These are phyloP conservation scores for Drosophila flavopinicola DNA, from an alignment of 2,888 invertebrate species.

Conservation along the genomic window DNA sequence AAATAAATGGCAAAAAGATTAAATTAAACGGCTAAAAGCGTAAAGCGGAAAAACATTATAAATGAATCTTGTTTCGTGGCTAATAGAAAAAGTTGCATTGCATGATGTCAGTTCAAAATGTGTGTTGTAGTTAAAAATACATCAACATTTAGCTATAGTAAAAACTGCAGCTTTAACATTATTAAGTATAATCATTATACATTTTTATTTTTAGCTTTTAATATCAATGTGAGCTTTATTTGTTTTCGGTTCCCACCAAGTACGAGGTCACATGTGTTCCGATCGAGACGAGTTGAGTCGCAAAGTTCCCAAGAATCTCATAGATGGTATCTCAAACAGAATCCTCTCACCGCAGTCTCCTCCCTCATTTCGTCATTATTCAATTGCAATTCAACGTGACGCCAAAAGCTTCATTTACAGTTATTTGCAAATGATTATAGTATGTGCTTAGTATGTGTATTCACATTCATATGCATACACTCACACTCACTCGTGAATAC, in stretches of 20 bases:
- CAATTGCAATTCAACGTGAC: slow-evolving; percentile 54
- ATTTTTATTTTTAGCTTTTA: slow-evolving; percentile 46
- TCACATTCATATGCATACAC: slow-evolving; percentile 20
- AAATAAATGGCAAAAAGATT: slow-evolving; percentile 25
- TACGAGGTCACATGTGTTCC: slow-evolving; percentile 58
- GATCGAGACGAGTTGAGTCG: slow-evolving; percentile 5
- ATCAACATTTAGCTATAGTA: slow-evolving; percentile 22
- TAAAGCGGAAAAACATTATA: slow-evolving; percentile 40
- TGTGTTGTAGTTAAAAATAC: slow-evolving; percentile 46
- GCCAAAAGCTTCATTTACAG: slow-evolving; percentile 63
- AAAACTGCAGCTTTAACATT: slow-evolving; percentile 17
- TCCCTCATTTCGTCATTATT: slow-evolving; percentile 11
- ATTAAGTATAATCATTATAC: slow-evolving; percentile 38
- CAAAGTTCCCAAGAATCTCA: slow-evolving; percentile 40
- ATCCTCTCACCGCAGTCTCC: not conserved
- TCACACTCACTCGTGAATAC: slow-evolving; percentile 18
- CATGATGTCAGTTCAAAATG: slow-evolving; percentile 51
- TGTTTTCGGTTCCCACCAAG: slow-evolving; percentile 53
- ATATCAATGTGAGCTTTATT: slow-evolving; percentile 44
- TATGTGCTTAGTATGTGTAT: slow-evolving; percentile 27
- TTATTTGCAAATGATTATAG: slow-evolving; percentile 64
- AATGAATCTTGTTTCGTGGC: slow-evolving; percentile 40
- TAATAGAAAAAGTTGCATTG: slow-evolving; percentile 30
- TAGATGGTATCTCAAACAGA: slow-evolving; percentile 2
- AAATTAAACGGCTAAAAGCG: slow-evolving; percentile 28